Evolutionary conservation across 2,797 vertebrate genomes (phyloP), one percentile per base, ranked within the genome.

Genomic region (Lagorchestes hirsutus): DNA sequence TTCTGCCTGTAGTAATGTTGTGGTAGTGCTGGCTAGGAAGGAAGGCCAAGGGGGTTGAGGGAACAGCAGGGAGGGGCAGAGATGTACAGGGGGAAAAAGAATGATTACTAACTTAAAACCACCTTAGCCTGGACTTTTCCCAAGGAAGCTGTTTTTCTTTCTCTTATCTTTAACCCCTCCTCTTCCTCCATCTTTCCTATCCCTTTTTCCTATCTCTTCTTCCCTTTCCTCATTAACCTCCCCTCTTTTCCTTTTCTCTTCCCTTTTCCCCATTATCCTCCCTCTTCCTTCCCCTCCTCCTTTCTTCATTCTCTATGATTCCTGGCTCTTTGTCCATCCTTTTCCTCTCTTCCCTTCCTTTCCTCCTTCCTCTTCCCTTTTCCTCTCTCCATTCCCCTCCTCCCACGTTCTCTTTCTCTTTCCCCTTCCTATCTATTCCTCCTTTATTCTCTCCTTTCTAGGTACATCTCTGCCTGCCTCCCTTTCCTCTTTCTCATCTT

Each of bases 1-100:
- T 96, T 97, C 94, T 95, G 90, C 95, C 94, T 96, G 92, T 59
- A 97, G 93, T 93, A 93, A 93, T 92, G 95, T 1, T 22, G 5
- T 82, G 55, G 94, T 90, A 62, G 55, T 91, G 96, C 92, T 67
- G 92, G 92, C 18, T 3, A 55, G 67, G 52, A 94, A 54, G 56
- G 82, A 93, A n/a, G 82, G 93, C 57, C 34, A 16, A 59, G 93
- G 16, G 58, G 56, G 58, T 28, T 54, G 67, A 95, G 16, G 9
- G 87, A 6, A 82, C 22, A 46, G 87, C n/a, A 50, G 31, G 46
- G 14, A 54, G 46, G 28, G 9, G 40, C 40, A 24, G 40, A 82
- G 22, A 46, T 24, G 40, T 27, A 46, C 2, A 10, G 67, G 54
- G 90, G 52, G 31, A 16, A 27, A n/a, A 27, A n/a, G 10, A 11